Conservation (phyloP, 2,888 invertebrate species). For the Lumbricus terrestris region DNA sequence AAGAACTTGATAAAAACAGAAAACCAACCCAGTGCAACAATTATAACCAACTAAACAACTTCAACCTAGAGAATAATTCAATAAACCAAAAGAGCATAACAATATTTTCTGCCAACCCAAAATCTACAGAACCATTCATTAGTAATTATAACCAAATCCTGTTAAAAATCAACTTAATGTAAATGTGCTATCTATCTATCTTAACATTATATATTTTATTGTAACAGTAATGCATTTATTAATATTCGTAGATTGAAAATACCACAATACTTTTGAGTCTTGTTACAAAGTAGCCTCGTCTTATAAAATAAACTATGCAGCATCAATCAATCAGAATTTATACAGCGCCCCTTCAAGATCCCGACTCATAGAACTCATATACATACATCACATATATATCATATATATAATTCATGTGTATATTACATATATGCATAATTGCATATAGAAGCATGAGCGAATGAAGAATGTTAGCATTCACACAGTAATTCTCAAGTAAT, state of each 20-base stretch:
- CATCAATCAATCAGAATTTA: no score
- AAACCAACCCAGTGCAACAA: not conserved
- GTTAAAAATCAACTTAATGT: not conserved
- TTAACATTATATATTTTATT: not conserved
- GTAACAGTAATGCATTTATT: not conserved
- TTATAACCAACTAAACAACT: not conserved
- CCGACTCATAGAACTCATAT: no score
- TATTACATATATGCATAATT: no score
- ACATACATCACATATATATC: no score
- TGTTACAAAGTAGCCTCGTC: not conserved
- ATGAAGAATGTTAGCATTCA: no score
- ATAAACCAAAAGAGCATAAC: not conserved
- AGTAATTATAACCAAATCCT: not conserved
- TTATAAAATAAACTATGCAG: not conserved
- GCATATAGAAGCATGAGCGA: no score
- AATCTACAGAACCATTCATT: not conserved
- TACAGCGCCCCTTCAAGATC: no score
- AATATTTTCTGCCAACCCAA: not conserved
- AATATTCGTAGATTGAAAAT: not conserved
- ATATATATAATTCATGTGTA: no score
- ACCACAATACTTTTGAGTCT: not conserved
- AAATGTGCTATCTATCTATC: not conserved
- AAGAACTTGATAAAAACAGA: not conserved
- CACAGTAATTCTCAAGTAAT: no score
- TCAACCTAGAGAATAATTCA: not conserved